Base-by-base conservation (phyloP, 2,888 invertebrate genomes). In the Sepiola atlantica region DNA sequence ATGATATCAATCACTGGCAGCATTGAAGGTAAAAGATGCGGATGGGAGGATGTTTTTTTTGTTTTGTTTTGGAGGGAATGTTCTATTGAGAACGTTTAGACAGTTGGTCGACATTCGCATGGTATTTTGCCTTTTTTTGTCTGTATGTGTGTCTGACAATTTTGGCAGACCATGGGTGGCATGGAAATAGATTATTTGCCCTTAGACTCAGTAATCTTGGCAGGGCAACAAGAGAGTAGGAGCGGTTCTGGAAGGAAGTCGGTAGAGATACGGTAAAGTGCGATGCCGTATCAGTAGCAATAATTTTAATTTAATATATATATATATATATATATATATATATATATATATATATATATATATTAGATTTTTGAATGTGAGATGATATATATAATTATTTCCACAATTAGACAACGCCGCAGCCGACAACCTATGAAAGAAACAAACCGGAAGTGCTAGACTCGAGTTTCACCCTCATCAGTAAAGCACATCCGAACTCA, bases 1-100 rank as follows among this genome's bases (percentile, higher is more conserved):
- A 77, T n/a, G 32, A 77, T 77, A 77, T 77, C n/a, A 77, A 77
- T 77, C 77, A 77, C n/a, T 77, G 77, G 77, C n/a, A 77, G 77
- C 3, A 77, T n/a, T n/a, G n/a, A n/a, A 32, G n/a, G 14, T 12
- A 45, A 16, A n/a, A 18, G 77, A 32, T n/a, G n/a, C 0, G n/a
- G n/a, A 10, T n/a, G 0, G n/a, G 77, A 0, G 77, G 14, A 14
- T 45, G 45, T 45, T 45, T 45, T 45, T 45, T 45, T 45, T 45
- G 8, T 45, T 4, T 45, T 45, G 8, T 45, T 45, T 45, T n/a
- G n/a, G 77, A 14, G 61, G 77, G 10, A 61, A 61, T 21, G 1
- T 10, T n/a, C n/a, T 77, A n/a, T n/a, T 77, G n/a, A 77, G 77
- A 77, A 77, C 77, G 14, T 77, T n/a, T 32, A 77, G 77, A 77